A percentile compares a stretch with the other conserved stretches of the same genome.
Evolutionary conservation across 2,797 vertebrate genomes (phyloP).

Genomic region (Tadarida brasiliensis): DNA sequence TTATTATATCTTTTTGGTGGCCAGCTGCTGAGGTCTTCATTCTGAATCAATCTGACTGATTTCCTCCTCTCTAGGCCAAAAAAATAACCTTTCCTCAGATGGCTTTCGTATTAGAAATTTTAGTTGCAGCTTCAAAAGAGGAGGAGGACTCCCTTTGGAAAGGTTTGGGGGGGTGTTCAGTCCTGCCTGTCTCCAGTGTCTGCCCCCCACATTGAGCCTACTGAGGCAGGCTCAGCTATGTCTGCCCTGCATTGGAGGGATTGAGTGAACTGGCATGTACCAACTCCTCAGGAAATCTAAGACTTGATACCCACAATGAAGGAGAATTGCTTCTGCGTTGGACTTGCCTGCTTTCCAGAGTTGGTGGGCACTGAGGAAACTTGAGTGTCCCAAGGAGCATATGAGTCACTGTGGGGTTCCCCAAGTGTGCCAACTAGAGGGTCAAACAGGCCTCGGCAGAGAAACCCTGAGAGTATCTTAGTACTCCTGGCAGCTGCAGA

Average conservation of each 20-base stretch:
- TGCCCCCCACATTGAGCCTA: not conserved
- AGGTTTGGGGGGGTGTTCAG: too few species aligned
- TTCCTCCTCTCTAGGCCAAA: not conserved
- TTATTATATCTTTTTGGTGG: not conserved
- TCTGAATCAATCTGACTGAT: not conserved
- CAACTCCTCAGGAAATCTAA: not conserved
- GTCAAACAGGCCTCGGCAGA: not conserved
- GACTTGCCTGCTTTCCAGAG: not conserved
- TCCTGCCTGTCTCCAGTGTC: not conserved
- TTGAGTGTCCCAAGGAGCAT: not conserved
- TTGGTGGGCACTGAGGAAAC: not conserved
- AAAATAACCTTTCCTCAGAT: not conserved
- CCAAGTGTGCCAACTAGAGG: not conserved
- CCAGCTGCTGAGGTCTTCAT: not conserved
- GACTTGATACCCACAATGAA: not conserved
- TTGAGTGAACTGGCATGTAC: not conserved
- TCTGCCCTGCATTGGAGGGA: not conserved
- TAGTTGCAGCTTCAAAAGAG: not conserved
- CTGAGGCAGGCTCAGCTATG: not conserved
- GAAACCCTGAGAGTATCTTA: not conserved
- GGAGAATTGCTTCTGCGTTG: not conserved
- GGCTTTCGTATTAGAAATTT: not conserved
- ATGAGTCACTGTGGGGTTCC: not conserved
- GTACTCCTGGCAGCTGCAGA: not conserved
- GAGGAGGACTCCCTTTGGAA: not conserved